A percentile compares a stretch with the other conserved stretches of the same genome.
Evolutionary conservation across 1,140 invertebrate species (phyloP).

Genomic region (Kradibia gibbosae): DNA sequence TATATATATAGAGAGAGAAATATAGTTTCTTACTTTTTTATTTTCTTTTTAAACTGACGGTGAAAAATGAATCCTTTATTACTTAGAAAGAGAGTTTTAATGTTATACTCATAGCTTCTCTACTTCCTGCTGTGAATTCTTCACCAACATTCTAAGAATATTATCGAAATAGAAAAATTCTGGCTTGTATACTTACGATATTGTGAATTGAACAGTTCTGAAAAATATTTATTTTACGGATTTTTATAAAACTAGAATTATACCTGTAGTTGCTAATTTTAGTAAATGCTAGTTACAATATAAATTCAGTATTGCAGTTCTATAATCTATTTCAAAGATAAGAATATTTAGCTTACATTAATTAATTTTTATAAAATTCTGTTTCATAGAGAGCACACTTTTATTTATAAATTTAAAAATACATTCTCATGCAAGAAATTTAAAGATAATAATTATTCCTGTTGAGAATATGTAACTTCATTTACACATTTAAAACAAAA

Average conservation of each 20-base stretch:
- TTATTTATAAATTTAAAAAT: too few relatives aligned
- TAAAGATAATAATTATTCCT: too few relatives aligned
- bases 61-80: conserved; percentile 22
- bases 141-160: conserved; percentile 51
- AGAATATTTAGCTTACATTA: too few relatives aligned
- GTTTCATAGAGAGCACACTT: too few relatives aligned
- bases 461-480: too few relatives aligned
- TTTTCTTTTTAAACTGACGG: conserved; percentile 1
- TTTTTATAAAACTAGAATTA: not conserved
- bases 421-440: too few relatives aligned
- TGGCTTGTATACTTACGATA: not conserved
- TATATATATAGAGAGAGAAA: conserved; percentile 8
- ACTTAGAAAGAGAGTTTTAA: conserved; percentile 20
- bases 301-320: too few relatives aligned
- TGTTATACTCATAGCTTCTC: conserved; percentile 11
- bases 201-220: conserved; percentile 19
- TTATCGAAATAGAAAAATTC: conserved; percentile 21
- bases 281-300: too few relatives aligned
- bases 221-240: not conserved
- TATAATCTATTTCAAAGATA: too few relatives aligned
- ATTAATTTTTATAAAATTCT: too few relatives aligned
- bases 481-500: too few relatives aligned
- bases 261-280: too few relatives aligned
- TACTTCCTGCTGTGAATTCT: conserved; percentile 47
- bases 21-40: conserved; percentile 10